Percentiles rank a stretch among this genome's conserved stretches.
These are phyloP conservation scores for Sinocyclocheilus anophthalmus DNA, from an alignment of 2,113 vertebrate species.

Conservation along the genomic window DNA sequence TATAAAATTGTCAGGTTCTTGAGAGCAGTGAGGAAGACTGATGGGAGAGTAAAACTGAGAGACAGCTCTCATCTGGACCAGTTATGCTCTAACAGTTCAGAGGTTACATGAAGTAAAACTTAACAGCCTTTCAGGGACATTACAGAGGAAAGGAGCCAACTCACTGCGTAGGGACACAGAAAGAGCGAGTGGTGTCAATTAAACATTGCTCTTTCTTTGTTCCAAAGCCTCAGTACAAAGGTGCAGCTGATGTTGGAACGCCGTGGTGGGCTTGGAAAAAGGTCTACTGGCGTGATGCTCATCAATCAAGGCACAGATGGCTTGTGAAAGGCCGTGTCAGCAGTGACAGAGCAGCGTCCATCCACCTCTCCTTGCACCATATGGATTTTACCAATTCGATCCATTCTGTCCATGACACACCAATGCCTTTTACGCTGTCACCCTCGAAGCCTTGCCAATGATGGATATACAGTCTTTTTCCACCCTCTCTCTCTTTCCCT, in stretches of 20 bases:
- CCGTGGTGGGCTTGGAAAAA: slow-evolving; percentile 19
- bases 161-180: neutral
- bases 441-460: slow-evolving; percentile 66
- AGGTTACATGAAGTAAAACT: slow-evolving; percentile 73
- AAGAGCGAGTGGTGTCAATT: slow-evolving; percentile 33
- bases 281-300: slow-evolving; percentile 47
- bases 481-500: slow-evolving; percentile 22
- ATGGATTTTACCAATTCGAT: slow-evolving; percentile 64
- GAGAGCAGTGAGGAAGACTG: neutral
- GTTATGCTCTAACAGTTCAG: slow-evolving; percentile 67
- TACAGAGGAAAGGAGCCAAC: slow-evolving; percentile 56
- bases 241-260: slow-evolving; percentile 42
- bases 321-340: slow-evolving; percentile 71
- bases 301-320: slow-evolving; percentile 80
- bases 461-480: slow-evolving; percentile 71
- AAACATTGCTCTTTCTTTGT: slow-evolving; percentile 16
- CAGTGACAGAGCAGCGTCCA: slow-evolving; percentile 66
- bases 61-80: slow-evolving; percentile 51
- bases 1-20: neutral
- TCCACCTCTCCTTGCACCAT: slow-evolving; percentile 62
- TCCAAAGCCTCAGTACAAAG: neutral
- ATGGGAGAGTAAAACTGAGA: neutral
- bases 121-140: slow-evolving; percentile 69
- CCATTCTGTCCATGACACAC: slow-evolving; percentile 62
- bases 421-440: slow-evolving; percentile 65